phyloP scores from a whole-genome alignment of 2,888 invertebrate species.

The Elmis aenea region DNA sequence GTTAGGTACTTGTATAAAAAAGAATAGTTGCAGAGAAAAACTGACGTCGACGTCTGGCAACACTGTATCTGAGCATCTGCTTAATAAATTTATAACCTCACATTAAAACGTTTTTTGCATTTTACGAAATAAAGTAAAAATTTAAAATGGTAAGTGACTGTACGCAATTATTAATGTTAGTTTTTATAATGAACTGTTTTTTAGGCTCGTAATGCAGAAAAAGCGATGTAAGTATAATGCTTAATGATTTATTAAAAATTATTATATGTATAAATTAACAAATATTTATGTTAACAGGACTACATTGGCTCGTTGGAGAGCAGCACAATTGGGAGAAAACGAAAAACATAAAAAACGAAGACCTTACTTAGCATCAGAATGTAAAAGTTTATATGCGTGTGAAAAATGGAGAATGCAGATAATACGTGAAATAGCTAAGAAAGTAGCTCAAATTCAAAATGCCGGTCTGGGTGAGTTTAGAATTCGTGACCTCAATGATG shows the following conservation, averaged over 20 bases:
- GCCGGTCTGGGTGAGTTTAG: slow-evolving; percentile 99
- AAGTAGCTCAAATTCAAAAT: slow-evolving; percentile 98
- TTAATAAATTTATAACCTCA: too few species aligned
- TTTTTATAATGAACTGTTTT: slow-evolving; percentile 32
- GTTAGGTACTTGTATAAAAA: too few species aligned
- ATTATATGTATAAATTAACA: slow-evolving; percentile 2
- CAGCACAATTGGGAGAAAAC: slow-evolving; percentile 89
- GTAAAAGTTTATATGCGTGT: slow-evolving; percentile 83
- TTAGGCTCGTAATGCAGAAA: slow-evolving; percentile 95
- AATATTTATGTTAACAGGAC: slow-evolving; percentile 62
- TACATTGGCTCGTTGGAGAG: slow-evolving; percentile 96
- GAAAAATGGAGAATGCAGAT: slow-evolving; percentile 97
- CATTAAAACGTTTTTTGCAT: too few species aligned
- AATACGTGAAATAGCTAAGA: slow-evolving; percentile 94
- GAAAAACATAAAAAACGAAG: slow-evolving; percentile 79
- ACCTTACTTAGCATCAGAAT: slow-evolving; percentile 93
- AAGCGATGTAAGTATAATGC: slow-evolving; percentile 82
- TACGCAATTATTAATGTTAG: not conserved
- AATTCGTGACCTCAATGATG: slow-evolving; percentile 96
- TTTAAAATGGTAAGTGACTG: not conserved
- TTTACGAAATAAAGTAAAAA: too few species aligned
- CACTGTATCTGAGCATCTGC: too few species aligned
- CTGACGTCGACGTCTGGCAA: too few species aligned
- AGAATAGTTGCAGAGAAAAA: too few species aligned
- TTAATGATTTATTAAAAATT: not conserved